These are phyloP conservation scores for Rhagophthalmus giganteus DNA, from an alignment of 2,888 invertebrate species.

Conservation along the genomic window DNA sequence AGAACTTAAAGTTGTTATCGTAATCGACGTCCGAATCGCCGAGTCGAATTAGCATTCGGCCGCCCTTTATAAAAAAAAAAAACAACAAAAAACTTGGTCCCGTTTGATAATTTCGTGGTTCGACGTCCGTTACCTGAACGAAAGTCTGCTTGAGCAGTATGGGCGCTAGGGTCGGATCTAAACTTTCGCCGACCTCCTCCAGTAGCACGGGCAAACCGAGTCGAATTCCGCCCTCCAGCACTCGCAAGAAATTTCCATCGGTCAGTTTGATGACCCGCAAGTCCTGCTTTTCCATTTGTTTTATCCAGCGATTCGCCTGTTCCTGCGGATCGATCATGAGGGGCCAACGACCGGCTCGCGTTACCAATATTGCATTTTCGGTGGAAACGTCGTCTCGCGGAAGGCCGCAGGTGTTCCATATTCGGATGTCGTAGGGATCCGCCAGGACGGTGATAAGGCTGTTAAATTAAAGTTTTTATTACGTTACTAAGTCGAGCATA, in stretches of 20 bases:
- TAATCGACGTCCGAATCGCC: slow-evolving; percentile 91
- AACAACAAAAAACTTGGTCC: not conserved
- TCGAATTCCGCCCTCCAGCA: slow-evolving; percentile 79
- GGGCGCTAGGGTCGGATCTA: slow-evolving; percentile 86
- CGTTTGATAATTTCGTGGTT: not conserved
- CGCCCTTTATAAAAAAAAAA: slow-evolving; percentile 60
- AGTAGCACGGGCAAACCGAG: slow-evolving; percentile 84
- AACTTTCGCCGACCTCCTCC: slow-evolving; percentile 84
- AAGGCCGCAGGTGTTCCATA: slow-evolving; percentile 87
- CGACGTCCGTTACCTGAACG: slow-evolving; percentile 58
- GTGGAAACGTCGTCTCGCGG: slow-evolving; percentile 87
- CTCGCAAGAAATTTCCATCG: slow-evolving; percentile 73
- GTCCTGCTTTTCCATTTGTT: slow-evolving; percentile 81
- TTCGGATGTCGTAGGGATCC: slow-evolving; percentile 83
- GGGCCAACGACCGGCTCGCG: slow-evolving; percentile 80
- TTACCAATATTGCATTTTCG: slow-evolving; percentile 91
- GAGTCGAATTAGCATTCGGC: slow-evolving; percentile 78
- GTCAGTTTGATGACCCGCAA: slow-evolving; percentile 79
- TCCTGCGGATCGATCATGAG: slow-evolving; percentile 95
- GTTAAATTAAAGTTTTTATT: too few species aligned
- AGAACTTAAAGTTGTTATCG: slow-evolving; percentile 80
- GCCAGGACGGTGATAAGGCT: slow-evolving; percentile 74
- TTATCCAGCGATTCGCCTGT: slow-evolving; percentile 92
- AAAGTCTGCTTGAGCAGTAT: slow-evolving; percentile 81
- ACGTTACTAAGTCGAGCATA: too few species aligned